These are phyloP conservation scores for Sylvicapra grimmia DNA, from an alignment of 2,113 vertebrate genomes.

Conservation along the genomic window DNA sequence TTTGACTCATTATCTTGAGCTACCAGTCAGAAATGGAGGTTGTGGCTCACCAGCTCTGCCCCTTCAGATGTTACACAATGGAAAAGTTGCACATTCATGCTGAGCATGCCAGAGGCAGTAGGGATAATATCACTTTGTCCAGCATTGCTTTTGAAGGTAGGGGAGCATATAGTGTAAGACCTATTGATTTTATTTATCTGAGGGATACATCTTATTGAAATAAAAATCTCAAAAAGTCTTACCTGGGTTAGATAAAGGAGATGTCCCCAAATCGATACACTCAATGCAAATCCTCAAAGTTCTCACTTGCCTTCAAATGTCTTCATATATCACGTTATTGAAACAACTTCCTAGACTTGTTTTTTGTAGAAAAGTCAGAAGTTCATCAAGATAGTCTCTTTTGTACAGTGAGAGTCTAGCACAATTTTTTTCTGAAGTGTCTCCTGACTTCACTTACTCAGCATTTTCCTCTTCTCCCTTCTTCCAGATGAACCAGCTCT, in stretches of 20 bases:
- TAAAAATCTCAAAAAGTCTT: neutral
- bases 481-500: neutral
- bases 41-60: neutral
- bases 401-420: no score
- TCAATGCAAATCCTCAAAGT: neutral
- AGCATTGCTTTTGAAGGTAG: neutral
- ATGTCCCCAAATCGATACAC: neutral
- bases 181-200: neutral
- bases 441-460: neutral
- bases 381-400: neutral
- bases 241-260: neutral
- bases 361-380: neutral
- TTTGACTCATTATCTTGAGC: neutral
- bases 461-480: neutral
- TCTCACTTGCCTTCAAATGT: neutral
- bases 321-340: neutral
- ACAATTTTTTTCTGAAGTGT: neutral
- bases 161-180: neutral
- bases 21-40: neutral
- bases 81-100: neutral
- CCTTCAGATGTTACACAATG: neutral
- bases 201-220: neutral
- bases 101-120: neutral
- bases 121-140: neutral
- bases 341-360: neutral